phyloP scores from a whole-genome alignment of 2,888 invertebrate genomes.

The Crepidodera aurea region DNA sequence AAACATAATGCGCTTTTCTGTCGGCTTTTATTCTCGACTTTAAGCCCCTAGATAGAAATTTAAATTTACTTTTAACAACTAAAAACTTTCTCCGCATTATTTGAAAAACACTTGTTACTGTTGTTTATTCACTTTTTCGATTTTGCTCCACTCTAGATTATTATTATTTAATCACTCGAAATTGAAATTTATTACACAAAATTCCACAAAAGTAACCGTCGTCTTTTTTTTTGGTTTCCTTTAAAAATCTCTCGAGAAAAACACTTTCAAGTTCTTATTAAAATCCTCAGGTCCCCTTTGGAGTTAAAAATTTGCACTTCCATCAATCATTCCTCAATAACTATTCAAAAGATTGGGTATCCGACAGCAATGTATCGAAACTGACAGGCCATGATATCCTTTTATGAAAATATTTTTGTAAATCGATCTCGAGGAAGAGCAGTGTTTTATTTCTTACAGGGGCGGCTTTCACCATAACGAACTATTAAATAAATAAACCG shows the following conservation, averaged over 20 bases:
- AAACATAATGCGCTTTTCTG: conserved; percentile 29
- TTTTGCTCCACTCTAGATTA: too few relatives aligned
- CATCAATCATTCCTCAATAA: conserved; percentile 28
- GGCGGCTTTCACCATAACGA: too few relatives aligned
- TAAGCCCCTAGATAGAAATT: too few relatives aligned
- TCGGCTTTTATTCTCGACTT: conserved; percentile 28
- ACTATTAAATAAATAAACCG: too few relatives aligned
- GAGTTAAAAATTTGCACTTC: conserved; percentile 17
- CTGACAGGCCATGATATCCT: conserved; percentile 29
- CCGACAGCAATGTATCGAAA: conserved; percentile 25
- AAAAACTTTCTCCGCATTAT: too few relatives aligned
- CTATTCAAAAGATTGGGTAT: conserved; percentile 20
- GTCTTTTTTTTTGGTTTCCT: background rate
- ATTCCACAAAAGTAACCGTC: too few relatives aligned
- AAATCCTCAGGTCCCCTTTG: background rate
- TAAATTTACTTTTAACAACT: too few relatives aligned
- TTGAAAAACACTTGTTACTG: too few relatives aligned
- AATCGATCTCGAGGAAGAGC: conserved; percentile 9
- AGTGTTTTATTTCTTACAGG: conserved; percentile 2
- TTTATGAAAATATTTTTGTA: conserved; percentile 21
- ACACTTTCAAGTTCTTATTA: background rate
- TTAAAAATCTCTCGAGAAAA: background rate
- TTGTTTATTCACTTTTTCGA: too few relatives aligned
- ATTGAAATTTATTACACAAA: too few relatives aligned
- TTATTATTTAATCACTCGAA: too few relatives aligned